A percentile compares a stretch with the other conserved stretches of the same genome.
Evolutionary conservation across 2,888 invertebrate genomes (phyloP).

Genomic region (Drosophila fulvimacula): DNA sequence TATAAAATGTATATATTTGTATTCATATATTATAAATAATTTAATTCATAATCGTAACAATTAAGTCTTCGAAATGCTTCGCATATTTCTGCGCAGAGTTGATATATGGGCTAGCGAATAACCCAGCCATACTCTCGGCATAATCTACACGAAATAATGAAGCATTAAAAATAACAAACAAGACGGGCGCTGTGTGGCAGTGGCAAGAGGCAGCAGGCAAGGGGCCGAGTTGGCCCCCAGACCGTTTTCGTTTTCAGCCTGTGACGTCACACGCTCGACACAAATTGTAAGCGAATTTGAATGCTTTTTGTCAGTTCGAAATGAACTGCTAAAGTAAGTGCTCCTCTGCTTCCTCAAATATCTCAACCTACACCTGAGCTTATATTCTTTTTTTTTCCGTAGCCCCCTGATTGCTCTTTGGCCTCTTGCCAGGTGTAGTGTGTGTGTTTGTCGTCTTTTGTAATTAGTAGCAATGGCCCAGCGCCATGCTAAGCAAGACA

Average conservation of each 20-base stretch:
- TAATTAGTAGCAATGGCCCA: constrained; percentile 51
- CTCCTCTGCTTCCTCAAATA: neutral
- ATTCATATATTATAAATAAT: neutral
- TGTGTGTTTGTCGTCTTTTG: constrained; percentile 35
- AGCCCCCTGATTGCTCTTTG: constrained; percentile 39
- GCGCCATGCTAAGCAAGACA: constrained; percentile 16
- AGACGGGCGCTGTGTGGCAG: constrained; percentile 6
- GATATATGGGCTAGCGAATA: constrained; percentile 45
- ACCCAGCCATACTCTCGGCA: constrained; percentile 33
- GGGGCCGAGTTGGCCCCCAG: constrained; percentile 9
- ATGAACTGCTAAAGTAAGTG: constrained; percentile 7
- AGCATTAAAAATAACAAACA: constrained; percentile 38
- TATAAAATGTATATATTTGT: neutral
- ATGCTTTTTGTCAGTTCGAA: constrained; percentile 3
- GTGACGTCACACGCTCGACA: constrained; percentile 37
- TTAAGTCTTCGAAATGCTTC: constrained; percentile 51
- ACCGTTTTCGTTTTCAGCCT: constrained; percentile 8
- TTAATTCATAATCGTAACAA: constrained; percentile 52
- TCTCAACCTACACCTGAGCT: constrained; percentile 29
- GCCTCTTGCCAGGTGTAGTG: constrained; percentile 25
- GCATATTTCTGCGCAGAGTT: constrained; percentile 41
- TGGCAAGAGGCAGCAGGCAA: neutral
- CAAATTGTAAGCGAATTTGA: constrained; percentile 15
- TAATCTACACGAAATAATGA: constrained; percentile 31
- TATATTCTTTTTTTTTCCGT: neutral